A percentile compares a stretch with the other conserved stretches of the same genome.
Conservation (phyloP, 2,797 vertebrate species). For the Gallirallus australis region DNA sequence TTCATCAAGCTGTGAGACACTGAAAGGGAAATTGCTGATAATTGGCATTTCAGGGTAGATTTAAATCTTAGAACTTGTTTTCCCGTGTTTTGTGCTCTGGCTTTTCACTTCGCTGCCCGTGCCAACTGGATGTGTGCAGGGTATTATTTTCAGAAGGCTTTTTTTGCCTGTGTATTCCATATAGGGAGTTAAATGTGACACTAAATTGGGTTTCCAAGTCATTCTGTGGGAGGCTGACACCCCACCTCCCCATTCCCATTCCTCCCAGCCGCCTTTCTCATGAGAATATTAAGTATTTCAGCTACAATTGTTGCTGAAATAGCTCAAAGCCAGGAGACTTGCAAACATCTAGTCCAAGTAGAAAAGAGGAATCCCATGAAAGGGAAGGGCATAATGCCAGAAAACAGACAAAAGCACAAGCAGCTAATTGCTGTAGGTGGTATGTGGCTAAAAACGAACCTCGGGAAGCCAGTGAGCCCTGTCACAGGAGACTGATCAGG, state of each 20-base stretch:
- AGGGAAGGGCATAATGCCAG: constrained; percentile 65
- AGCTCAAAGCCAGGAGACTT: constrained; percentile 72
- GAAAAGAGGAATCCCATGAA: constrained; percentile 72
- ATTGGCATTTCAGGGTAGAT: neutral
- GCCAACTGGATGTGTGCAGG: constrained; percentile 7
- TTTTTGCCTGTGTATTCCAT: neutral
- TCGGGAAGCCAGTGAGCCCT: neutral
- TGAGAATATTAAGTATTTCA: constrained; percentile 75
- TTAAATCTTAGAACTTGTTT: neutral
- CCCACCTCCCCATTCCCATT: neutral
- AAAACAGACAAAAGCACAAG: constrained; percentile 55
- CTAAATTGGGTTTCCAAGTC: constrained; percentile 62
- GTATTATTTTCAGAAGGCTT: constrained; percentile 18
- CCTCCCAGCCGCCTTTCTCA: constrained; percentile 18
- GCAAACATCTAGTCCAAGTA: constrained; percentile 60
- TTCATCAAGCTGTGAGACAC: neutral
- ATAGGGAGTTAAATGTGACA: constrained; percentile 61
- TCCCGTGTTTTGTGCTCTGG: neutral
- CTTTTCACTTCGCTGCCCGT: constrained; percentile 32
- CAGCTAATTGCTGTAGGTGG: constrained; percentile 73
- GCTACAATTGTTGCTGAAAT: constrained; percentile 70
- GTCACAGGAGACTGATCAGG: constrained; percentile 38
- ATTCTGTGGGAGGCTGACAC: constrained; percentile 58
- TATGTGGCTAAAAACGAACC: constrained; percentile 27
- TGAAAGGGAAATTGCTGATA: neutral